These are phyloP conservation scores for Nyctibius grandis DNA, from an alignment of 2,797 vertebrate species.

Conservation along the genomic window DNA sequence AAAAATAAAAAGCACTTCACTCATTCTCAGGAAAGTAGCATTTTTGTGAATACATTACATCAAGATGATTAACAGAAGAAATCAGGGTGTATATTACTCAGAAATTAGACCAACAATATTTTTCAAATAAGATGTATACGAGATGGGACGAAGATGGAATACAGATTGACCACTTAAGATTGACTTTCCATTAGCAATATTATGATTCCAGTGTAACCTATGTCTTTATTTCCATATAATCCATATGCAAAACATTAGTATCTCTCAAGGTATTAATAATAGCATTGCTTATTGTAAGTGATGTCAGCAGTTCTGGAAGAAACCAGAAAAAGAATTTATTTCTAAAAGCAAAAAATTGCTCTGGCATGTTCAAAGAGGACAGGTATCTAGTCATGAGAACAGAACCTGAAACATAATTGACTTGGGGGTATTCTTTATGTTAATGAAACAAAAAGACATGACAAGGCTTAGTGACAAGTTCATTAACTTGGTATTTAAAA, in stretches of 20 bases:
- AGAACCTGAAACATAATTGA: background rate
- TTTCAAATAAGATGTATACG: background rate
- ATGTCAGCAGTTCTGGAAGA: background rate
- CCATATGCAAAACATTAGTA: background rate
- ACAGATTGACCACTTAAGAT: background rate
- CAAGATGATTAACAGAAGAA: background rate
- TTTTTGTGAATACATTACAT: background rate
- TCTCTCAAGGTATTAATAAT: background rate
- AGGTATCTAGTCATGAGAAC: background rate
- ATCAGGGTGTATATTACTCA: background rate
- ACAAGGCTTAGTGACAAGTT: background rate
- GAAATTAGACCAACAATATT: background rate
- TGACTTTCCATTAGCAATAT: background rate
- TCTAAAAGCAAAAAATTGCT: background rate
- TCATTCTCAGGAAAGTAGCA: background rate
- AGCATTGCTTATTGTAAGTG: background rate
- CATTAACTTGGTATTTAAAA: background rate
- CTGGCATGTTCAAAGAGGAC: background rate
- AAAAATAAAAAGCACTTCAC: background rate
- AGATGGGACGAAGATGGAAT: background rate
- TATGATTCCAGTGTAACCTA: background rate
- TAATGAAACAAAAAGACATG: background rate
- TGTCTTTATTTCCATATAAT: background rate
- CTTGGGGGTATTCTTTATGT: background rate
- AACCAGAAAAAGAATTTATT: background rate